Evolutionary conservation across 2,888 invertebrate genomes (phyloP).

Genomic region (Synanthedon tipuliformis): DNA sequence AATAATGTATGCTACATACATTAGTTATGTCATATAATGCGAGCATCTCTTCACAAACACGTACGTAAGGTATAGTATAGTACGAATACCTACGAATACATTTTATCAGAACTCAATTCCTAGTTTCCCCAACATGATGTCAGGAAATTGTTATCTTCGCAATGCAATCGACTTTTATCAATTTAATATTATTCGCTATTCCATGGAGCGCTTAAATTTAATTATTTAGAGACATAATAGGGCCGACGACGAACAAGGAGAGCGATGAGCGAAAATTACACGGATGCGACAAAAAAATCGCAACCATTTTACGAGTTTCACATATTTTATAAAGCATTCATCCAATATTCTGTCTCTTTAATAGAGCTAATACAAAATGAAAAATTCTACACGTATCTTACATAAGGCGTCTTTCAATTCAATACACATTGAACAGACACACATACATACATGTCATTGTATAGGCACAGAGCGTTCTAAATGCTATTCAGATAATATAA

Average conservation of each 20-base stretch:
- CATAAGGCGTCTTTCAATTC: slow-evolving; percentile 9
- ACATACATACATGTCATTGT: slow-evolving; percentile 19
- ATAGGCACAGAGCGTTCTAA: slow-evolving; percentile 54
- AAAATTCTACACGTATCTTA: neutral
- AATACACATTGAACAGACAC: slow-evolving; percentile 20
- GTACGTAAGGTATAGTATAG: too few species aligned
- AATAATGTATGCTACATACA: too few species aligned
- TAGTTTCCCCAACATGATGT: slow-evolving; percentile 10
- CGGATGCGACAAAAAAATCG: neutral
- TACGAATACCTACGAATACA: too few species aligned
- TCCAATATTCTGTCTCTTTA: neutral
- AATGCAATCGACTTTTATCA: slow-evolving; percentile 48
- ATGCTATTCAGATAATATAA: slow-evolving; percentile 68
- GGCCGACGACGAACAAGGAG: slow-evolving; percentile 25
- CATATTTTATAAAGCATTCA: too few species aligned
- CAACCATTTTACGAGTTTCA: neutral
- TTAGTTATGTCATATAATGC: too few species aligned
- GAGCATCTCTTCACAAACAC: too few species aligned
- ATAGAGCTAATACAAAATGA: neutral
- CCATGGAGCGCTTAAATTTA: slow-evolving; percentile 61
- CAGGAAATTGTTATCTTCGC: slow-evolving; percentile 59
- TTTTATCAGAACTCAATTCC: slow-evolving; percentile 2
- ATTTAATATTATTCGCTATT: slow-evolving; percentile 56
- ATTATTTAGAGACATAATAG: slow-evolving; percentile 59
- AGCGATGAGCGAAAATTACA: neutral